These are phyloP conservation scores for Selene dorsalis DNA, from an alignment of 2,797 vertebrate species.

Conservation along the genomic window DNA sequence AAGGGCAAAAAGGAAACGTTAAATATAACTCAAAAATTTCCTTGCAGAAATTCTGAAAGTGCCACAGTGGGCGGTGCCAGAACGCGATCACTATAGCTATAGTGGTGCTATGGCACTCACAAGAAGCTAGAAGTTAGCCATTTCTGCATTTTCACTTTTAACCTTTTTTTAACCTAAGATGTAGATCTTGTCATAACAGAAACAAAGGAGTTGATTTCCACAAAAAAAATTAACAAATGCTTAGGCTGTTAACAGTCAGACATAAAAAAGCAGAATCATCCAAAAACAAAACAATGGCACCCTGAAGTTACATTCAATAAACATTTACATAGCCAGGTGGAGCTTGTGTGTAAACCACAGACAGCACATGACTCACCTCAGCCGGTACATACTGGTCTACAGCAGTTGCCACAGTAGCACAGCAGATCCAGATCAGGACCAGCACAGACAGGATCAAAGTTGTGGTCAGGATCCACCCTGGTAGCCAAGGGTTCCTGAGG, in stretches of 20 bases:
- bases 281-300: neutral
- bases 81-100: too few relatives aligned
- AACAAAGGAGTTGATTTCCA: too few relatives aligned
- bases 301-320: neutral
- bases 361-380: conserved; percentile 84
- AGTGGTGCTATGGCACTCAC: too few relatives aligned
- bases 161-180: too few relatives aligned
- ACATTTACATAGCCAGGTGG: neutral
- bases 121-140: too few relatives aligned
- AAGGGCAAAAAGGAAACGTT: conserved; percentile 59
- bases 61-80: too few relatives aligned
- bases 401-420: conserved; percentile 96
- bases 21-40: too few relatives aligned
- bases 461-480: conserved; percentile 95
- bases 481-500: conserved; percentile 90
- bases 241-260: too few relatives aligned
- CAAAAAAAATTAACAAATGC: too few relatives aligned
- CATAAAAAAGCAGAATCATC: neutral
- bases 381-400: conserved; percentile 95
- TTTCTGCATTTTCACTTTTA: too few relatives aligned
- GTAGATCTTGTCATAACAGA: too few relatives aligned
- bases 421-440: conserved; percentile 98
- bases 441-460: conserved; percentile 93
- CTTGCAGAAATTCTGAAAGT: too few relatives aligned
- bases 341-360: neutral